phyloP scores from a whole-genome alignment of 2,113 vertebrate species.

The Hippocampus abdominalis region DNA sequence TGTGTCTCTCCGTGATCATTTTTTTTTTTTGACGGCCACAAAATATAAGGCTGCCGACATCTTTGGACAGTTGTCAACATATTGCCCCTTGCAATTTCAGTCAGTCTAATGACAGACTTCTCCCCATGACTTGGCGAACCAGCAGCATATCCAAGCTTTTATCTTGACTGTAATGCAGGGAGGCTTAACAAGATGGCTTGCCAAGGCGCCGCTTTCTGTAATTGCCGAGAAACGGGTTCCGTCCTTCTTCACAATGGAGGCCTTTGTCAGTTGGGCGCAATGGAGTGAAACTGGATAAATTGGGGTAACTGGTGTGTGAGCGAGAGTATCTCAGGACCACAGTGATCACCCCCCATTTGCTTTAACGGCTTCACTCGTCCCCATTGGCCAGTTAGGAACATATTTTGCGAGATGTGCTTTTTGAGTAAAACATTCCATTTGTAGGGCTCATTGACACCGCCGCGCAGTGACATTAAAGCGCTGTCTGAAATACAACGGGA shows the following conservation, averaged over 20 bases:
- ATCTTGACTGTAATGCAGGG: conserved; percentile 30
- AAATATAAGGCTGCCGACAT: conserved; percentile 12
- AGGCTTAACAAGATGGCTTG: conserved; percentile 29
- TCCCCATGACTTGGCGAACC: conserved; percentile 28
- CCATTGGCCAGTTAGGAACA: conserved; percentile 13
- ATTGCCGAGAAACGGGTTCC: conserved; percentile 47
- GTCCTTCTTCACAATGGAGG: conserved; percentile 42
- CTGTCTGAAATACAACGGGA: background rate
- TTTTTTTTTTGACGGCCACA: background rate
- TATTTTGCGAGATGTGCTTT: conserved; percentile 15
- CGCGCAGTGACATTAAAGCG: conserved; percentile 11
- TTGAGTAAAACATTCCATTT: conserved; percentile 21
- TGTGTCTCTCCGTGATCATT: background rate
- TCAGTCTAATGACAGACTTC: conserved; percentile 23
- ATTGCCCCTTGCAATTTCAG: conserved; percentile 35
- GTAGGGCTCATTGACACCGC: conserved; percentile 23
- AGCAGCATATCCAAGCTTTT: conserved; percentile 37
- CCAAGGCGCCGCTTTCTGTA: conserved; percentile 41
- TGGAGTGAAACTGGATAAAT: conserved; percentile 56
- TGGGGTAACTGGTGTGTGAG: conserved; percentile 36
- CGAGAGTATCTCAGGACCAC: conserved; percentile 20
- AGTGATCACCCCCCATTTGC: conserved; percentile 46
- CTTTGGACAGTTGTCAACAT: conserved; percentile 24
- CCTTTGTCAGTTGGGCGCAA: conserved; percentile 52
- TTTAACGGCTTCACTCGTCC: conserved; percentile 32